Evolutionary conservation across 2,113 vertebrate species (phyloP).

Genomic region (Lagopus leucura): DNA sequence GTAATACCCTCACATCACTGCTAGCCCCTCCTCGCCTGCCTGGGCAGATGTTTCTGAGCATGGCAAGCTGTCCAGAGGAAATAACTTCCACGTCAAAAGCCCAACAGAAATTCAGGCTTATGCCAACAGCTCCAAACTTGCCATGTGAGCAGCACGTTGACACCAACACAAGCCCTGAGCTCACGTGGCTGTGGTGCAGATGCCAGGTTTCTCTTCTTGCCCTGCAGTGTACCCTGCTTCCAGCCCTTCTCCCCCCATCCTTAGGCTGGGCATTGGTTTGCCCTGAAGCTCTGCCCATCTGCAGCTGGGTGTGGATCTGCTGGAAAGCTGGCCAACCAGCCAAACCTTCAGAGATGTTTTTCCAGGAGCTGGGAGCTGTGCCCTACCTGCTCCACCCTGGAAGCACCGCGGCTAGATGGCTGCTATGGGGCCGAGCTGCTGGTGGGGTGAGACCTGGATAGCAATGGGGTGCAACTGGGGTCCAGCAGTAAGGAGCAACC

Average conservation of each 20-base stretch:
- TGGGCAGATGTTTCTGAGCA: not conserved
- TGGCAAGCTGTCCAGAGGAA: not conserved
- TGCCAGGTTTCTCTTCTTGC: not conserved
- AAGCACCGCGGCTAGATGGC: fast-evolving
- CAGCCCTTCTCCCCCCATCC: not conserved
- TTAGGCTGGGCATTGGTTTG: not conserved
- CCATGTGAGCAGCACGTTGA: fast-evolving
- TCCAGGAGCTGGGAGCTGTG: slow-evolving; percentile 26
- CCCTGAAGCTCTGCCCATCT: not conserved
- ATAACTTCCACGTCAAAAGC: not conserved
- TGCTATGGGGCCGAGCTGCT: not conserved
- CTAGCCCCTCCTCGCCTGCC: not conserved
- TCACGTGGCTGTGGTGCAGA: not conserved
- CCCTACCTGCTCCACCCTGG: slow-evolving; percentile 29
- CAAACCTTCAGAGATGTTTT: slow-evolving; percentile 35
- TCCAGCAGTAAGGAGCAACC: not conserved
- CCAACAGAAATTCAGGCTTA: not conserved
- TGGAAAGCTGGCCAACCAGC: not conserved
- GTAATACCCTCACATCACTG: not conserved
- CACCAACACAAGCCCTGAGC: too few species aligned
- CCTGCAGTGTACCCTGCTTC: not conserved
- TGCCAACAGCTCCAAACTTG: not conserved
- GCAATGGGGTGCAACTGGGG: fast-evolving
- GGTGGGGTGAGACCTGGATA: not conserved
- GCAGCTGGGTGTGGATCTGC: slow-evolving; percentile 30